Evolutionary conservation across 2,888 invertebrate species (phyloP), one percentile per base, ranked within the genome.

Genomic region (Xestia rhomboidea): DNA sequence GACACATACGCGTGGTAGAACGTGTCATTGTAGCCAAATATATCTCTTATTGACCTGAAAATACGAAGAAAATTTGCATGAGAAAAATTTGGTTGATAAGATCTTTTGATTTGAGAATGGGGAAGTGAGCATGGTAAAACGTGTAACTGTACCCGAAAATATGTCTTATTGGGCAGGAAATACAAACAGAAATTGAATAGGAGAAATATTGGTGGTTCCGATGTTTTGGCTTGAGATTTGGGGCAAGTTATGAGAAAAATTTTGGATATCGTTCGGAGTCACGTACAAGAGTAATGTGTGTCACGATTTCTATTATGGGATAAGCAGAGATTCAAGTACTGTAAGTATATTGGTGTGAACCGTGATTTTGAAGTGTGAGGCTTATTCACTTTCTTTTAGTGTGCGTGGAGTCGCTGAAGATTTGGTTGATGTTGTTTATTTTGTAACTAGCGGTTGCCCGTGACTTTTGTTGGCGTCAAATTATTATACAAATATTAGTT

Each of bases 1-100:
- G 96, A 96, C 3, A 96, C 95, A 90, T 96, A 96, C 2, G 96
- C 95, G 81, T 96, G 96, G 90, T 96, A 96, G 88, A 96, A 96
- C 0, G 96, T 96, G 76, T 96, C 93, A 83, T 96, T 96, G 92
- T 94, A 96, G 0, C 96, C 96, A 84, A 96, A 96, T 78, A 96
- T 96, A 79, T 96, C 93, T 82, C 96, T 92, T 89, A 96, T 96
- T 0, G 96, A 96, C 85, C 96, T 96, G 91, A 0, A 84, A 88
- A 87, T 69, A 84, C 75, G 66, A 49, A 73, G 0, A 10, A 44
- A 82, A 54, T 3, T 81, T 66, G 11, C 10, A 49, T 71, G 11
- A 38, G 6, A 11, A 0, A 7, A 68, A 21, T 3, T 3, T 64
- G 62, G 54, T 24, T 11, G 27, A 46, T 63, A 2, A 0, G 49